Evolutionary conservation across 2,888 invertebrate species (phyloP).

Genomic region (Aspidiotus rigidus): DNA sequence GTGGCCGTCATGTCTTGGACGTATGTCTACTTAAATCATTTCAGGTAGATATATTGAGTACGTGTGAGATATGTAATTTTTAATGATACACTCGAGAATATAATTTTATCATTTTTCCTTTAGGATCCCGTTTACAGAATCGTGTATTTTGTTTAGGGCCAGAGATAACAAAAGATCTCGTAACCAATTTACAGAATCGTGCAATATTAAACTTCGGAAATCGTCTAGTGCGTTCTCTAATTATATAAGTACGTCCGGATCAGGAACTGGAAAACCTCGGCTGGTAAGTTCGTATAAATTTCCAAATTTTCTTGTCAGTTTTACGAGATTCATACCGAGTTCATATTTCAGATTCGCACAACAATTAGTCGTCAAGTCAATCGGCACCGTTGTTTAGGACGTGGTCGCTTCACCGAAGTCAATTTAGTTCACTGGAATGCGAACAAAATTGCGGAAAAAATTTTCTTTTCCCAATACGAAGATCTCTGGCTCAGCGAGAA

Average conservation of each 20-base stretch:
- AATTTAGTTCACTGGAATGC: slow-evolving; percentile 82
- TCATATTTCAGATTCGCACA: slow-evolving; percentile 56
- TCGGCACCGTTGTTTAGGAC: slow-evolving; percentile 73
- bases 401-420: slow-evolving; percentile 84
- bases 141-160: background rate
- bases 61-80: slow-evolving; percentile 1
- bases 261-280: slow-evolving; percentile 77
- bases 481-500: slow-evolving; percentile 89
- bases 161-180: background rate
- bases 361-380: slow-evolving; percentile 89
- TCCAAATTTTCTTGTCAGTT: too few species aligned
- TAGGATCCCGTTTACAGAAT: too few species aligned
- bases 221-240: slow-evolving; percentile 44
- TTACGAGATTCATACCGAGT: too few species aligned
- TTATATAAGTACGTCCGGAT: slow-evolving; percentile 73
- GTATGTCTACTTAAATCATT: background rate
- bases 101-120: background rate
- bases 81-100: background rate
- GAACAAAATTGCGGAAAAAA: slow-evolving; percentile 81
- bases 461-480: slow-evolving; percentile 86
- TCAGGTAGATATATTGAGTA: too few species aligned
- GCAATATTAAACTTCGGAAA: slow-evolving; percentile 42
- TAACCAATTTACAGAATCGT: slow-evolving; percentile 43
- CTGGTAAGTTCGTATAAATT: slow-evolving; percentile 52
- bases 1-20: background rate